Conservation (phyloP, 2,888 invertebrate species). For the Limnephilus marmoratus region DNA sequence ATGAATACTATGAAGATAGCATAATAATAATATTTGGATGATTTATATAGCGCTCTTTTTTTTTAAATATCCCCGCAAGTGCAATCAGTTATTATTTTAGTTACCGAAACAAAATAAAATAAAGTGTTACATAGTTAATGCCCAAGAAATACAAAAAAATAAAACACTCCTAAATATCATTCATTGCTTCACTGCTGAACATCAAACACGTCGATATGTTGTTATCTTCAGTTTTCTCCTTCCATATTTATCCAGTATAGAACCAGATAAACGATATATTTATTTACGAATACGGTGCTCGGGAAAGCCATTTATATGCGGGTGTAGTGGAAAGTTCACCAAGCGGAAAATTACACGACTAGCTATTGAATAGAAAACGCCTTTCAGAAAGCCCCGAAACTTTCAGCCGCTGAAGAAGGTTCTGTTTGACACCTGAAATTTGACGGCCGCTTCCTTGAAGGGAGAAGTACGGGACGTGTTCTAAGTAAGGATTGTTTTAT, state of each 20-base stretch:
- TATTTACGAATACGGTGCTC: background rate
- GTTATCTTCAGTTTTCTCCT: background rate
- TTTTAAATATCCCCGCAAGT: no score
- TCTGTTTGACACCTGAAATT: constrained; percentile 51
- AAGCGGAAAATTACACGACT: constrained; percentile 44
- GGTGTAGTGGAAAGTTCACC: constrained; percentile 19
- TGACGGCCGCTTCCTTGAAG: constrained; percentile 47
- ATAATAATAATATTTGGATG: no score
- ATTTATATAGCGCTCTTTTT: no score
- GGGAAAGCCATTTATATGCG: constrained; percentile 20
- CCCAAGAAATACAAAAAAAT: no score
- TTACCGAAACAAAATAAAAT: background rate
- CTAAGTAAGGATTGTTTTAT: constrained; percentile 20
- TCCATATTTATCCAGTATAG: background rate
- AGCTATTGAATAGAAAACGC: constrained; percentile 35
- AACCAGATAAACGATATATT: background rate
- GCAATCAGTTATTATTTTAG: background rate
- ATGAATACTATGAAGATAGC: background rate
- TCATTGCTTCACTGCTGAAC: background rate
- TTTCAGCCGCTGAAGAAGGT: constrained; percentile 44
- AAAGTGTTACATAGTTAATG: no score
- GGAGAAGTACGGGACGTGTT: constrained; percentile 7
- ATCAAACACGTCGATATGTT: background rate
- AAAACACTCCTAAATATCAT: background rate
- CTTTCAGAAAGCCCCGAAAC: constrained; percentile 23